Evolutionary conservation across 2,113 vertebrate species (phyloP), one percentile per base, ranked within the genome.

Genomic region (Platycercus adscitus): DNA sequence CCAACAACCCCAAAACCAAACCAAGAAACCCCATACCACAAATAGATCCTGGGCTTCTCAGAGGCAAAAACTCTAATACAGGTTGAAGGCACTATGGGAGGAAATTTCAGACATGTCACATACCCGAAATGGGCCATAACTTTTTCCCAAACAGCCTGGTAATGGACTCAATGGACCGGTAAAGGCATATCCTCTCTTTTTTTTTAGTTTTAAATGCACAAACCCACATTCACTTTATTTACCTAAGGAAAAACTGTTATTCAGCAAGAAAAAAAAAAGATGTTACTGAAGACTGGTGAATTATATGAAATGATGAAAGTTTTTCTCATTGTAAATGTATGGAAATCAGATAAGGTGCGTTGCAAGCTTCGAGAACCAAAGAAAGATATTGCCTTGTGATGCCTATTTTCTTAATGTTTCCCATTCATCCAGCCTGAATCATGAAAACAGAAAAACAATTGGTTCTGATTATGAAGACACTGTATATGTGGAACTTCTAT

Each of bases 361-460:
- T 79, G 29, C 17, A 81, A 14, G 31, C 29, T 64, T 90, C 0
- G 2, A 71, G n/a, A 79, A 88, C n/a, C 20, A n/a, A 79, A 81
- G 56, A 70, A 29, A 46, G 65, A 35, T 4, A 33, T 6, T 89
- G 24, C 17, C 66, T 58, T 39, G 23, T 52, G 53, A 52, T 56
- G 70, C 49, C 8, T 25, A 1, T 23, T 80, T 85, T 94, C 70
- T 25, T 64, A 4, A 26, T 24, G 78, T 68, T 85, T 58, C 33
- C 66, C 37, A 43, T 68, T 93, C 49, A 46, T 21, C 17, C 66
- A 66, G 66, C 6, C 31, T 63, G 49, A 88, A 61, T 66, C 3
- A 4, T 72, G 33, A 37, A 91, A 91, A 77, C 28, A 93, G 85
- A 82, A 92, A 91, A 96, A 80, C 73, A 91, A 85, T 92, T 95